Base-by-base conservation (phyloP, 2,888 invertebrate genomes). In the Erebia epiphron region DNA sequence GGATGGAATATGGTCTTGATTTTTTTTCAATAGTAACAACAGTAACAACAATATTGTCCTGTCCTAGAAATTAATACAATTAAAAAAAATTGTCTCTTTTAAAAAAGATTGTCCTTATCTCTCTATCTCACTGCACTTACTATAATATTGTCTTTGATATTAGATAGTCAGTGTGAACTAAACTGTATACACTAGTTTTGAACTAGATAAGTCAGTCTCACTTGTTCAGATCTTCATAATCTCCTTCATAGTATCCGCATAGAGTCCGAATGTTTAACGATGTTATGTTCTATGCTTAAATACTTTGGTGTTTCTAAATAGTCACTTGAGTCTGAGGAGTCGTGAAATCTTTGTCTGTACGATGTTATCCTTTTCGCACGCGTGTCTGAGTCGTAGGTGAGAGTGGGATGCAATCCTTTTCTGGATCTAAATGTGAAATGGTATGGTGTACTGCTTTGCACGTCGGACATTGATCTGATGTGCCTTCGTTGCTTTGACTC, bases 391-490 rank as follows among this genome's bases (percentile, higher is more conserved):
- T 93, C 92, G 73, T 92, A 92, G 75, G 86, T 86, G 5, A 92
- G 83, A 46, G 87, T 87, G 68, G 87, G 86, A 56, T 84, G 85
- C 75, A 87, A 85, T 8, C 88, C 88, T 61, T 84, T 84, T 71
- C 88, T 83, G 0, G 88, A 85, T 70, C 90, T 83, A 80, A 87
- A 89, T 1, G 86, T 83, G 41, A 90, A 79, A 69, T 88, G 83
- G 81, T 88, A 90, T 0, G 92, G 92, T 1, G 92, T 91, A 76
- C 92, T 92, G 84, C 85, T 89, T 66, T 92, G 92, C 10, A 93
- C 93, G 71, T 93, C 93, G 0, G 93, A 93, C 93, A 93, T 93
- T 0, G 93, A 93, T 64, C 93, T 80, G 71, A 92, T 93, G 77
- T 93, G 93, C 70, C 93, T 83, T 75, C 91, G 81, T 57, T 82